phyloP scores from a whole-genome alignment of 1,140 invertebrate species.

The Frieseomelitta varia region DNA sequence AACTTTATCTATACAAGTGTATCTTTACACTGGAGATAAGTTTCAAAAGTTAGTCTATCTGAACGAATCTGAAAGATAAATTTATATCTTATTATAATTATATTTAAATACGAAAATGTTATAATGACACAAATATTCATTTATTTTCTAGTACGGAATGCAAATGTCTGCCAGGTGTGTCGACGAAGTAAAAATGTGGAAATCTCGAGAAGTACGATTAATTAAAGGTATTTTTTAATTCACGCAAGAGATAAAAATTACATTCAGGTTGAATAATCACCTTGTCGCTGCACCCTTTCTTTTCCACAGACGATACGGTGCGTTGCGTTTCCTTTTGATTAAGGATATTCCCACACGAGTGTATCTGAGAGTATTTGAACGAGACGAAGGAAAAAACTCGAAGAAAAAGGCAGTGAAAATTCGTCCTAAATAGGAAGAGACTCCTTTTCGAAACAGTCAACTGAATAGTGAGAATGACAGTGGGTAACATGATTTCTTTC shows the following conservation, averaged over 20 bases:
- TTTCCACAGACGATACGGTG: neutral
- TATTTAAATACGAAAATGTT: neutral
- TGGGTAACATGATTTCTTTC: neutral
- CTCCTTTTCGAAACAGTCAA: neutral
- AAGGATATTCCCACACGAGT: slow-evolving; percentile 2
- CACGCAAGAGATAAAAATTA: neutral
- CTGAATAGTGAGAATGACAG: neutral
- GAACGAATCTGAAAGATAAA: neutral
- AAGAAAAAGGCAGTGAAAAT: neutral
- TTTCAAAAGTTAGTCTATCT: neutral
- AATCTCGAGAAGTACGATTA: neutral
- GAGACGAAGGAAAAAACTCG: neutral
- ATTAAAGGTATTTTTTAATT: neutral
- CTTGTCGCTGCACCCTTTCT: neutral
- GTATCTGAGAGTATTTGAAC: neutral
- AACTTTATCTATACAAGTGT: neutral
- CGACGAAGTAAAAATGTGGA: neutral
- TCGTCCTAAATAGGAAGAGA: neutral
- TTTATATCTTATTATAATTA: neutral
- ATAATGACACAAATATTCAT: neutral
- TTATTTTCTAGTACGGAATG: neutral
- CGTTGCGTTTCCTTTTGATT: neutral
- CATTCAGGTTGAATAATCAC: slow-evolving; percentile 4
- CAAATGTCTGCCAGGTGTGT: neutral
- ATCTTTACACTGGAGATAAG: neutral